Evolutionary conservation across 2,113 vertebrate species (phyloP).

Genomic region (Periophthalmodon schlosseri): DNA sequence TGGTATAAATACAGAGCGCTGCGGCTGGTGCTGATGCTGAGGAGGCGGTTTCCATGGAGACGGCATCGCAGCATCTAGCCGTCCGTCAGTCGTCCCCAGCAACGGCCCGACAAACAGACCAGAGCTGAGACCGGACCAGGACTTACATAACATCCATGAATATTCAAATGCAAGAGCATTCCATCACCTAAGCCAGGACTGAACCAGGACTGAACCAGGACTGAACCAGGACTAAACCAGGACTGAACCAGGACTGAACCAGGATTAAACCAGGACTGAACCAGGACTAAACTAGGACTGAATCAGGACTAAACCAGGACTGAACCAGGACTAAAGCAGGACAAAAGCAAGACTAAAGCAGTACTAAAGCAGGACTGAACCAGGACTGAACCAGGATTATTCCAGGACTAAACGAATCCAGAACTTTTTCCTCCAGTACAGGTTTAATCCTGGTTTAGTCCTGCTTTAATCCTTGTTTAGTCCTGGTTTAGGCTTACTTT

Average conservation of each 20-base stretch:
- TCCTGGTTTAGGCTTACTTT: no score
- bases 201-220: background rate
- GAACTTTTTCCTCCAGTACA: no score
- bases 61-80: background rate
- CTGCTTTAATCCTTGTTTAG: background rate
- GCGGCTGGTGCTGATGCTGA: slow-evolving; percentile 4
- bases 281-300: background rate
- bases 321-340: background rate
- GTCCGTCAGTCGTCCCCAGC: slow-evolving; percentile 1
- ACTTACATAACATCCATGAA: background rate
- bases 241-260: background rate
- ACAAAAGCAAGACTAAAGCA: background rate
- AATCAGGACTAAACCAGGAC: background rate
- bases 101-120: background rate
- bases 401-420: background rate
- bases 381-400: background rate
- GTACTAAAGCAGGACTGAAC: background rate
- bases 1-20: background rate
- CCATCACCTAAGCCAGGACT: background rate
- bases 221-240: background rate
- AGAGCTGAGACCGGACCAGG: background rate
- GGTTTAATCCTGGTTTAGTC: background rate
- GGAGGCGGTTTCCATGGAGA: slow-evolving; percentile 5
- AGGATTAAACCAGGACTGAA: background rate
- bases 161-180: background rate